Base-by-base conservation (phyloP, 2,888 invertebrate species). In the Chalcosyrphus nemorum region DNA sequence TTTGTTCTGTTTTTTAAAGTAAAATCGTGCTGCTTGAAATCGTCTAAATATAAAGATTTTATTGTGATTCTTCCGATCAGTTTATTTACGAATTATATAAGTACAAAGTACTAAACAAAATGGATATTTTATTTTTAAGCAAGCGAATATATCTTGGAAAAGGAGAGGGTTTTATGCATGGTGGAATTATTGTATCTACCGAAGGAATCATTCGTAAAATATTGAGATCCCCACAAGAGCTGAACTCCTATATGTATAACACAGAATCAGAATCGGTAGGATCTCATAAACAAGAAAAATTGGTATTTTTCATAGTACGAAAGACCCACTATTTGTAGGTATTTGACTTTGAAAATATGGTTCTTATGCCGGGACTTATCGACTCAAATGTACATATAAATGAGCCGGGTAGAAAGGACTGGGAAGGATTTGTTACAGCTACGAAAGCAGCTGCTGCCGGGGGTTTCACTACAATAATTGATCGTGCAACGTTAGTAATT, bases 311-410 rank as follows among this genome's bases (percentile, higher is more conserved):
- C 0, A 35, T 29, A 0, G 15, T 1, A 11, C n/a, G 35, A 15
- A 7, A n/a, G n/a, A n/a, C n/a, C n/a, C 17, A 17, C 4, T 38
- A 11, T 6, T 21, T 13, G 11, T 27, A 91, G 91, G 87, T 91
- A 6, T 90, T 91, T 17, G 93, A 94, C 88, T 93, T 92, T 86
- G 93, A 92, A 0, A 89, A 93, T 78, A 89, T 91, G 81, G 90
- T 94, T 0, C 86, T 95, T 27, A 94, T 95, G 94, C 93, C 95
- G 0, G 95, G 95, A 0, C 92, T 95, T 1, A 93, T 95, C 9
- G 95, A 95, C 90, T 93, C 94, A 0, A 95, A 95, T 88, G 95
- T 95, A 4, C 95, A 95, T 86, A 93, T 95, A 1, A 95, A 95
- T 87, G 95, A 95, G 88, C 95, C 95, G 0, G 95, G 95, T 0